Evolutionary conservation across 2,797 vertebrate species (phyloP).

Genomic region (Carduelis carduelis): DNA sequence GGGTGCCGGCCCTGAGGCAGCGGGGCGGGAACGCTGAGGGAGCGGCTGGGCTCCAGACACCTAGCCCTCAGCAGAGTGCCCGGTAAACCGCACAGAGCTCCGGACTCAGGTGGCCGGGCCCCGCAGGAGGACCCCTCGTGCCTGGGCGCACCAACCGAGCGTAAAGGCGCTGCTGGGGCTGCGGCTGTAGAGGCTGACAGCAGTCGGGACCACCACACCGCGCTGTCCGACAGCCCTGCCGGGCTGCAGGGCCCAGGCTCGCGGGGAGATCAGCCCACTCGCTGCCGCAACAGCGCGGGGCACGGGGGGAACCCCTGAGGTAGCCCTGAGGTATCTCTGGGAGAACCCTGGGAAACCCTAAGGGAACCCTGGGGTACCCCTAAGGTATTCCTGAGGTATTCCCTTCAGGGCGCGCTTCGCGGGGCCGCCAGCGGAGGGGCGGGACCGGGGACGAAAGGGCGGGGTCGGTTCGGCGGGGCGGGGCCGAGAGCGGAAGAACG

Average conservation of each 20-base stretch:
- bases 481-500: not conserved
- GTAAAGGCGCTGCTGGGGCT: not conserved
- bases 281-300: rapidly evolving
- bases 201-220: rapidly evolving
- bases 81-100: not conserved
- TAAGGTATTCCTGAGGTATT: rapidly evolving
- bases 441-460: not conserved
- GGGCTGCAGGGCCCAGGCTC: not conserved
- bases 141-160: not conserved
- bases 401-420: not conserved
- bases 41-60: not conserved
- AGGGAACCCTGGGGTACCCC: not conserved
- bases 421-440: not conserved
- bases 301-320: rapidly evolving
- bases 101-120: not conserved
- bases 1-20: not conserved
- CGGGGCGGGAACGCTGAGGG: not conserved
- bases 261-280: not conserved
- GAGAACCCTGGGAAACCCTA: not conserved
- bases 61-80: not conserved
- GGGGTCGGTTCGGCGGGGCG: rapidly evolving
- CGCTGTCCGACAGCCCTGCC: not conserved
- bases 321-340: not conserved
- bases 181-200: not conserved
- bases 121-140: no score